These are phyloP conservation scores for Brenthis hecate DNA, from an alignment of 2,888 invertebrate species.

Conservation along the genomic window DNA sequence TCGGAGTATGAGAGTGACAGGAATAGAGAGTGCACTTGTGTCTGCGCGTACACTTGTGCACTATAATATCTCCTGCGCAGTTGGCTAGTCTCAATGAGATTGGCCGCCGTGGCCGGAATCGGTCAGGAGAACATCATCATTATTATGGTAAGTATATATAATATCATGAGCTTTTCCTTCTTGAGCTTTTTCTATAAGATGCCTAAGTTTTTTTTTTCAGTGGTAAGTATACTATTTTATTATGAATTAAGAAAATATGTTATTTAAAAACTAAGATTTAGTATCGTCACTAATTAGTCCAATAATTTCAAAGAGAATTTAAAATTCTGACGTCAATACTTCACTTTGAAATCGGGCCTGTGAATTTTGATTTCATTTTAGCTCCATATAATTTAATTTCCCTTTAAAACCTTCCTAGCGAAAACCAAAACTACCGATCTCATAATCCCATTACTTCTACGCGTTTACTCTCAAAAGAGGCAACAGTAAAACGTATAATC, in stretches of 20 bases:
- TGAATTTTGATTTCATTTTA: slow-evolving; percentile 51
- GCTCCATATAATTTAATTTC: slow-evolving; percentile 60
- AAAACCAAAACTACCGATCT: slow-evolving; percentile 65
- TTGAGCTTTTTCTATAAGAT: too few relatives aligned
- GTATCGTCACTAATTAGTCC: slow-evolving; percentile 27
- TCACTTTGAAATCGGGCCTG: slow-evolving; percentile 42
- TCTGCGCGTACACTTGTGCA: too few relatives aligned
- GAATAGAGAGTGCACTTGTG: too few relatives aligned
- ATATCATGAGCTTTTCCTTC: too few relatives aligned
- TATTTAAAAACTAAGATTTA: slow-evolving; percentile 8
- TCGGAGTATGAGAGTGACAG: too few relatives aligned
- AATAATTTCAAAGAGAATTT: slow-evolving; percentile 26
- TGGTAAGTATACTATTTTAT: neutral
- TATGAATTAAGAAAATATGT: neutral
- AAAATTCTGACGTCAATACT: slow-evolving; percentile 27
- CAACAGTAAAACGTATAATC: slow-evolving; percentile 73
- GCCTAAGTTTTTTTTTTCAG: too few relatives aligned
- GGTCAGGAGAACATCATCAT: too few relatives aligned
- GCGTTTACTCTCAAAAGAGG: slow-evolving; percentile 76
- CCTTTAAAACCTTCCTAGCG: slow-evolving; percentile 54
- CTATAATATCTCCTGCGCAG: too few relatives aligned
- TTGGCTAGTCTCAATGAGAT: too few relatives aligned
- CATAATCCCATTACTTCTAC: slow-evolving; percentile 76
- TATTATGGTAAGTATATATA: too few relatives aligned
- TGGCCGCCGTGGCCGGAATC: too few relatives aligned